Evolutionary conservation across 2,888 invertebrate genomes (phyloP), one percentile per base, ranked within the genome.

Genomic region (Trachelus stipa): DNA sequence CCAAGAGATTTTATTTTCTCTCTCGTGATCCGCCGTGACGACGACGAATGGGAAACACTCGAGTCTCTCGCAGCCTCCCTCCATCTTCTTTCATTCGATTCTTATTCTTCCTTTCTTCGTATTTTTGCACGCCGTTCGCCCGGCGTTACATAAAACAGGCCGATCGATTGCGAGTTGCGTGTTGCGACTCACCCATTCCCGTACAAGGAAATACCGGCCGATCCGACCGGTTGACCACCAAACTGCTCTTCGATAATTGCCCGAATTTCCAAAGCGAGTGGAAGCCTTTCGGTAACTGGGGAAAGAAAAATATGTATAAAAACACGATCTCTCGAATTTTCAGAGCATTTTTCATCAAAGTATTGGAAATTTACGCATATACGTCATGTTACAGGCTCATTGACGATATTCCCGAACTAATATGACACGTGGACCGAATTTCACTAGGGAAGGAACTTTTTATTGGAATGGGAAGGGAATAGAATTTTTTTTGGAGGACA

Each of bases 201-300:
- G 71, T 71, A 71, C 12, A 71, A 71, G 71, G 71, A 71, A 71
- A 71, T 33, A 71, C 71, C 71, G 34, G 33, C 71, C 71, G 71
- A 31, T 33, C 31, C 56, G 56, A 56, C 23, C 56, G 56, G 56
- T 56, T 23, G 56, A 56, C 56, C 56, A 56, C 56, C 56, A 23
- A 40, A 56, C 56, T 56, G 56, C 56, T 56, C 56, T 56, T 56
- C 56, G 56, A 56, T 23, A 23, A 56, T 56, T 56, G 56, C 56
- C 23, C 56, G 56, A 56, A 56, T 56, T 56, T 56, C 56, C 23
- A 15, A 23, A 56, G 56, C 56, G 23, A 56, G 6, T 56, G 56
- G 56, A 23, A 56, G 23, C 56, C 56, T 9, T 23, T 56, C 56
- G 56, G 9, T 56, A 56, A 56, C 56, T 56, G 56, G 9, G 56